These are phyloP conservation scores for Eulimnadia texana DNA, from an alignment of 1,140 invertebrate genomes.

Conservation along the genomic window DNA sequence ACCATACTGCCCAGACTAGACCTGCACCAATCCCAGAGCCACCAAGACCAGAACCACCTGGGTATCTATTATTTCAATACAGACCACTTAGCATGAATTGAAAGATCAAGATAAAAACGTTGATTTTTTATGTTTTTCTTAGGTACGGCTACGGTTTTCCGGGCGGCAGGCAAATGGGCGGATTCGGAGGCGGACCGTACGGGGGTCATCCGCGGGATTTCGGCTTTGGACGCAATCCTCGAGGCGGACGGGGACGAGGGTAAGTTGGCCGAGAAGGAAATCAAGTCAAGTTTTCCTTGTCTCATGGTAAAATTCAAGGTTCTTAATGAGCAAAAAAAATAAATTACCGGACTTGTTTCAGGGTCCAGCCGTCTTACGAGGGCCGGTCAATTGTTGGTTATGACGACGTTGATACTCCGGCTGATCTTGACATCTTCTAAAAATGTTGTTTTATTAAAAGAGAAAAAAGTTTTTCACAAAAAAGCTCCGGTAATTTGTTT, in stretches of 20 bases:
- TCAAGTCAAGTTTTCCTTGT: background rate
- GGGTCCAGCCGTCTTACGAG: constrained; percentile 27
- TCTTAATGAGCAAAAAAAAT: constrained; percentile 9
- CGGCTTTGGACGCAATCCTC: constrained; percentile 5
- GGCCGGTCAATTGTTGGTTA: constrained; percentile 58
- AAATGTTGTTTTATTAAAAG: constrained; percentile 18
- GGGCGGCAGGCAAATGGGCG: background rate
- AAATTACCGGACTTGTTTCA: constrained; percentile 17
- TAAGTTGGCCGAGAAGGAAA: constrained; percentile 10
- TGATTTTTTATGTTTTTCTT: background rate
- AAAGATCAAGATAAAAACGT: too few species aligned
- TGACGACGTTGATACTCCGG: constrained; percentile 66
- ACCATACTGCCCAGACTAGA: constrained; percentile 16
- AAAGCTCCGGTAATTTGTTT: constrained; percentile 11
- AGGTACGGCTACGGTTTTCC: background rate
- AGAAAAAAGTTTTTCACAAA: constrained; percentile 9
- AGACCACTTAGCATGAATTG: too few species aligned
- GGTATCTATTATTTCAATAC: constrained; percentile 15
- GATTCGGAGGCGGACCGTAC: background rate
- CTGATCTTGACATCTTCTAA: constrained; percentile 53
- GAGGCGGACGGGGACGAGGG: constrained; percentile 12
- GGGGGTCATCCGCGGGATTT: background rate
- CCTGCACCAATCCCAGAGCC: constrained; percentile 10
- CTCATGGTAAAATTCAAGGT: background rate
- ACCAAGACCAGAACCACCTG: constrained; percentile 14